Conservation (phyloP, 1,140 invertebrate genomes). For the Pissodes strobi region DNA sequence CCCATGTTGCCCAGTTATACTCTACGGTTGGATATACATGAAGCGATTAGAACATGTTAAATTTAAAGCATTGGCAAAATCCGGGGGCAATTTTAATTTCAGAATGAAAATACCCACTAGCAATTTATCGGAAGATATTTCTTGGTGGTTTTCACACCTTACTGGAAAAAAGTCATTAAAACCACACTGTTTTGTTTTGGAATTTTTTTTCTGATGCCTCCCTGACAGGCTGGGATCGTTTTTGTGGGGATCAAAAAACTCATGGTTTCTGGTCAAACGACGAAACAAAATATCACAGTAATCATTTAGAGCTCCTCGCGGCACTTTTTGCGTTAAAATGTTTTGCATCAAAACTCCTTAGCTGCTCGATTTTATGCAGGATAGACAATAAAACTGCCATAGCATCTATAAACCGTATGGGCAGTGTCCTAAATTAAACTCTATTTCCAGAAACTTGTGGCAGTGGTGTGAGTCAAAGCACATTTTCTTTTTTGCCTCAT, state of each 20-base stretch:
- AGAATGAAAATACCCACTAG: neutral
- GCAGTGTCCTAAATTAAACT: neutral
- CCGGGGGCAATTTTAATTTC: neutral
- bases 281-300: too few relatives aligned
- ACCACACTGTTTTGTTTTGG: too few relatives aligned
- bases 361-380: too few relatives aligned
- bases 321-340: too few relatives aligned
- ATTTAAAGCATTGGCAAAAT: too few relatives aligned
- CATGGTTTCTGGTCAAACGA: conserved; percentile 43
- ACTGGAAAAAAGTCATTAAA: too few relatives aligned
- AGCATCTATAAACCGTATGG: neutral
- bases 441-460: conserved; percentile 38
- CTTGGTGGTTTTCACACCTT: too few relatives aligned
- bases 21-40: neutral
- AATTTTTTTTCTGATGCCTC: conserved; percentile 43
- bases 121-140: too few relatives aligned
- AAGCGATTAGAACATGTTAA: neutral
- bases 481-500: conserved; percentile 39
- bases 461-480: conserved; percentile 40
- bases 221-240: conserved; percentile 43
- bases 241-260: conserved; percentile 33
- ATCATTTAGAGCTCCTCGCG: too few relatives aligned
- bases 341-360: too few relatives aligned
- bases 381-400: too few relatives aligned
- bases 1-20: neutral